A percentile compares a stretch with the other conserved stretches of the same genome.
Conservation (phyloP, 2,113 vertebrate species). For the Tringa solitaria region DNA sequence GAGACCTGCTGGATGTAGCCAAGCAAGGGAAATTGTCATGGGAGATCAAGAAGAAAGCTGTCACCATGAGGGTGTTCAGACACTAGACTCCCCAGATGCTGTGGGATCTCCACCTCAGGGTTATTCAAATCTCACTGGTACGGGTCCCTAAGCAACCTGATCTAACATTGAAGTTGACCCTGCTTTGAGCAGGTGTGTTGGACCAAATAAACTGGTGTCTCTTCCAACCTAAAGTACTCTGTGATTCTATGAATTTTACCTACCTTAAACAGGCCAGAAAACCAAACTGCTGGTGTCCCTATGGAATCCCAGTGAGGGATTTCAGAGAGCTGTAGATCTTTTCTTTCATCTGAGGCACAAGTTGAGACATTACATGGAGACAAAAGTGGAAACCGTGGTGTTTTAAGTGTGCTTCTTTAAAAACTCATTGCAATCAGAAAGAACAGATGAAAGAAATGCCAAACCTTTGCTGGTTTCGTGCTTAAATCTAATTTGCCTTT, state of each 20-base stretch:
- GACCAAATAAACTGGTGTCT: background rate
- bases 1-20: background rate
- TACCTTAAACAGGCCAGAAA: background rate
- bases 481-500: conserved; percentile 23
- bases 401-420: background rate
- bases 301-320: background rate
- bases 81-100: background rate
- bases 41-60: background rate
- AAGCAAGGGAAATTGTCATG: background rate
- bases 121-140: background rate
- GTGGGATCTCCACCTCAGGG: background rate
- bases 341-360: background rate
- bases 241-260: background rate
- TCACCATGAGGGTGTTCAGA: background rate
- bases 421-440: background rate
- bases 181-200: background rate
- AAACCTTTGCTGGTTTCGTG: background rate
- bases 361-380: background rate
- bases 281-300: background rate
- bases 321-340: background rate
- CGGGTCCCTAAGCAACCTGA: background rate
- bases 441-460: background rate
- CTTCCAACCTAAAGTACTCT: background rate
- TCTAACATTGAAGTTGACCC: rapidly evolving
- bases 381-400: background rate